Evolutionary conservation across 2,888 invertebrate genomes (phyloP).

Genomic region (Tachina grossa): DNA sequence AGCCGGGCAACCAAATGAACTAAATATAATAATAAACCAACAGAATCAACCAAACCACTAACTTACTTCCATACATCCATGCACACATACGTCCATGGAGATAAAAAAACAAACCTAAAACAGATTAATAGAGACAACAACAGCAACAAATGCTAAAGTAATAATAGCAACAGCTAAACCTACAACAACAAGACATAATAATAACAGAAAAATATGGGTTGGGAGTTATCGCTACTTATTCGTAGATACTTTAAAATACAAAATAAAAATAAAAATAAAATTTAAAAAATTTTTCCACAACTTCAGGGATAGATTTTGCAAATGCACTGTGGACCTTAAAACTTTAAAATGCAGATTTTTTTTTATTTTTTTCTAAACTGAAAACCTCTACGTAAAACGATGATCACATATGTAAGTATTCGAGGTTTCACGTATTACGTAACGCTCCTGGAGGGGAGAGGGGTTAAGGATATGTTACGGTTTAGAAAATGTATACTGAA

Average conservation of each 20-base stretch:
- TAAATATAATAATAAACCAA: constrained; percentile 49
- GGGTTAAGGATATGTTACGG: no score
- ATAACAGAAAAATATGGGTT: constrained; percentile 66
- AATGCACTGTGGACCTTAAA: constrained; percentile 9
- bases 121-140: constrained; percentile 50
- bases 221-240: constrained; percentile 65
- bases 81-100: not conserved
- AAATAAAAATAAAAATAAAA: constrained; percentile 20
- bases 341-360: not conserved
- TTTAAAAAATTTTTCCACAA: constrained; percentile 66
- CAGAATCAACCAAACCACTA: constrained; percentile 30
- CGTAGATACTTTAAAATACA: constrained; percentile 42
- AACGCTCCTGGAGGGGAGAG: no score
- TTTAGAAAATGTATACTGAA: not conserved
- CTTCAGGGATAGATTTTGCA: constrained; percentile 44
- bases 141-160: constrained; percentile 10
- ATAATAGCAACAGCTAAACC: constrained; percentile 30
- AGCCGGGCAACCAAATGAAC: constrained; percentile 28
- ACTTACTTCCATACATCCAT: constrained; percentile 1
- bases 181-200: constrained; percentile 42
- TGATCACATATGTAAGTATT: no score
- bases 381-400: no score
- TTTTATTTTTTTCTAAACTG: not conserved
- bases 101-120: constrained; percentile 46
- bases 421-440: no score